phyloP scores from a whole-genome alignment of 2,888 invertebrate species.

The Trichogramma dendrolimi region DNA sequence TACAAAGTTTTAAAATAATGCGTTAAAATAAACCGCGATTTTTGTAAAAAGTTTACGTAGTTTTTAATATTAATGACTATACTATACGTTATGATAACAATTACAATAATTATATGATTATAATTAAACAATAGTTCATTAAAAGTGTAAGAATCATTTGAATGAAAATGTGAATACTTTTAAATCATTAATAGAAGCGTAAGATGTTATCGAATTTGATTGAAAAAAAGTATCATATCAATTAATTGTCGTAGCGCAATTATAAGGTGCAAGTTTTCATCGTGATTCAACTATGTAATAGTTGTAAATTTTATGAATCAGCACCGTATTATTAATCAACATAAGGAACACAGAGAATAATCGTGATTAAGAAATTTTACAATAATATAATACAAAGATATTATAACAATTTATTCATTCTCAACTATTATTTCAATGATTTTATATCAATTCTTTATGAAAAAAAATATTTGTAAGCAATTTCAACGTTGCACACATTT shows the following conservation, averaged over 20 bases:
- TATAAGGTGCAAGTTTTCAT: constrained; percentile 22
- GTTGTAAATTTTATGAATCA: constrained; percentile 22
- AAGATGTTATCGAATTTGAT: constrained; percentile 22
- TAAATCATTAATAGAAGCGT: constrained; percentile 7
- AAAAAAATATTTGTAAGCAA: constrained; percentile 20
- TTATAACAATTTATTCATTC: constrained; percentile 6
- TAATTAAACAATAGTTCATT: neutral
- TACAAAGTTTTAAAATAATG: constrained; percentile 47
- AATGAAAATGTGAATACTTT: constrained; percentile 15
- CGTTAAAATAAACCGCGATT: constrained; percentile 32
- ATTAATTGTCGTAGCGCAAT: constrained; percentile 19
- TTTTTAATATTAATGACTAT: constrained; percentile 44
- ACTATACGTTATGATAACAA: constrained; percentile 32
- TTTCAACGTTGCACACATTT: constrained; percentile 28
- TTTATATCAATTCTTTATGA: constrained; percentile 24
- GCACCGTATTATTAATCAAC: constrained; percentile 18
- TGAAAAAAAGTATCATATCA: constrained; percentile 14
- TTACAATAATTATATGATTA: constrained; percentile 30
- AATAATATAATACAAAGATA: neutral
- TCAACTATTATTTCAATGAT: constrained; percentile 18
- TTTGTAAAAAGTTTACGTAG: constrained; percentile 42
- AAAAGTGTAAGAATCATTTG: constrained; percentile 30
- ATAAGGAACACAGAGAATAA: constrained; percentile 15
- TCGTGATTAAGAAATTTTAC: constrained; percentile 14
- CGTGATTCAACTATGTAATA: constrained; percentile 29